Conservation (phyloP, 2,797 vertebrate genomes). For the Pantherophis vulpinus region DNA sequence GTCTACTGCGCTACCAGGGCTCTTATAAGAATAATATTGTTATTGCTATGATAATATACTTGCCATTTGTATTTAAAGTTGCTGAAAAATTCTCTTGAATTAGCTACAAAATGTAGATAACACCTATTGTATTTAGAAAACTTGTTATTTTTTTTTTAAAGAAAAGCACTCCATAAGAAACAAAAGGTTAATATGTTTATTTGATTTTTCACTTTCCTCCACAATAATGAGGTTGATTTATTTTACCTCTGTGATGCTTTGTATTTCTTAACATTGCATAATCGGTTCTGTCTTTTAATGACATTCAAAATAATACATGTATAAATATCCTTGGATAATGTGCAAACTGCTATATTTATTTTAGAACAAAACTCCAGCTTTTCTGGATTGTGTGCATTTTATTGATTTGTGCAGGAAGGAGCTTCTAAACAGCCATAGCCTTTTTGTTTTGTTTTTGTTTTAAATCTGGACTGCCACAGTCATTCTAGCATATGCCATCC, state of each 20-base stretch:
- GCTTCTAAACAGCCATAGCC: conserved; percentile 1
- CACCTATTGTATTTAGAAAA: background rate
- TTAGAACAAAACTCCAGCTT: background rate
- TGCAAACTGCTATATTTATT: background rate
- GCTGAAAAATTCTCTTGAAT: background rate
- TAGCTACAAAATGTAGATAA: background rate
- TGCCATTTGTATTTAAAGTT: background rate
- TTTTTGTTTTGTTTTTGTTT: background rate
- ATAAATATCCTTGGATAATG: background rate
- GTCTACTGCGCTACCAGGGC: too few species aligned
- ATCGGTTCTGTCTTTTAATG: background rate
- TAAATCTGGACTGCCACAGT: conserved; percentile 22
- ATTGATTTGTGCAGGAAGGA: conserved; percentile 21
- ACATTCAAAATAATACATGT: background rate
- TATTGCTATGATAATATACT: background rate
- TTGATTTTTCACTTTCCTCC: background rate
- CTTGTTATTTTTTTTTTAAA: conserved; percentile 14
- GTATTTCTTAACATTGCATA: background rate
- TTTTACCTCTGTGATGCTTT: background rate
- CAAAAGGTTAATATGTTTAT: background rate
- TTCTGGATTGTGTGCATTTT: conserved; percentile 19
- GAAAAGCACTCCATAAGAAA: background rate
- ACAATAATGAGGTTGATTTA: background rate
- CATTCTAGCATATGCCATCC: conserved; percentile 21
- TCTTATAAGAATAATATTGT: too few species aligned